Base-by-base conservation (phyloP, 2,888 invertebrate species). In the Atherix ibis region DNA sequence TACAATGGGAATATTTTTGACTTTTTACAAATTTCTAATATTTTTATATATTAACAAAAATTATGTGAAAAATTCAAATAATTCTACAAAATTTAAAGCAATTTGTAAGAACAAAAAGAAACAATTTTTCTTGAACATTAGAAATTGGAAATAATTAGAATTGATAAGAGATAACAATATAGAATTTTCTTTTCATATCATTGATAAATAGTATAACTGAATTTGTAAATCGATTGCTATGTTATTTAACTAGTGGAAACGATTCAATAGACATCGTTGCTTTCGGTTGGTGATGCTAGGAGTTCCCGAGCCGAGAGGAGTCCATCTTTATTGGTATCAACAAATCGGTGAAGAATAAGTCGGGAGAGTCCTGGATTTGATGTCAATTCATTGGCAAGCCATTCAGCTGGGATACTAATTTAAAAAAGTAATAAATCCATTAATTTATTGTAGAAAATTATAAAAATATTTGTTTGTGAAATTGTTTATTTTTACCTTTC, bases 241-340 rank as follows among this genome's bases (percentile, higher is more conserved):
- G 22, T 22, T 22, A 9, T 22, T 22, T 22, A 22, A 10, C 22
- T 10, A 22, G 8, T 8, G 22, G 10, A 22, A 13, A 19, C 18
- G 18, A 34, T 26, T 39, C 36, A 28, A 34, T 29, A 35, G 14
- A 35, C 15, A 31, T 37, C 32, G 25, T 31, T 44, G 17, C 34
- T 40, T 19, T 39, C 41, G 5, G 35, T 26, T 9, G 31, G 32
- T 18, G 43, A 26, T 12, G 39, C 43, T 18, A 47, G 34, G 27
- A 48, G 37, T 34, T 48, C 48, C 25, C 35, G 35, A 29, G 43
- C 35, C 24, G 46, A 41, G 18, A 48, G 38, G 12, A 39, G 26
- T n/a, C 47, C 47, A 40, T 48, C 47, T 25, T 39, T 42, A 31
- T 48, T 46, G 25, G 42, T 36, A 33, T 48, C 48, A 22, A 48